Base-by-base conservation (phyloP, 2,797 vertebrate genomes). In the Microhierax caerulescens region DNA sequence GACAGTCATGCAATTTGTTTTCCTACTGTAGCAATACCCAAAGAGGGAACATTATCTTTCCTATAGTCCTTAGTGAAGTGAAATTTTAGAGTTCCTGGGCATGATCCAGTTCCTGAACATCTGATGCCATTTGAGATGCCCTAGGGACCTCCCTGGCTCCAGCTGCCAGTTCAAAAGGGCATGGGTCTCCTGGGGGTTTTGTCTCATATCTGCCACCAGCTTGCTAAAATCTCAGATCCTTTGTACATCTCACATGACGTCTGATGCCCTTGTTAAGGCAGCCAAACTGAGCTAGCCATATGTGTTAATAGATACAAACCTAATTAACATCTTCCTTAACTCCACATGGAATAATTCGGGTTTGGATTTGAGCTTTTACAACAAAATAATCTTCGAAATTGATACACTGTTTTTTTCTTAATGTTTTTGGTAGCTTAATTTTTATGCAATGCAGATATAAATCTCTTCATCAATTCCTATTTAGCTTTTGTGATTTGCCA, bases 71-170 rank as follows among this genome's bases (percentile, higher is more conserved):
- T 48, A 89, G 22, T 27, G 53, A 86, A 93, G 43, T 63, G 85
- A 67, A 93, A 76, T 64, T 70, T 90, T 68, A 84, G 80, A 90
- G 23, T 63, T 92, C 45, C 10, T 78, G 67, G 63, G 76, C 37
- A 86, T 17, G 20, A 41, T 72, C 32, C 34, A 73, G 30, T 82
- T 94, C 25, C 36, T 32, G 84, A 80, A 84, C 0, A 1, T 67
- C 32, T 88, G 47, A 50, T 85, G 69, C 27, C 54, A 70, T 70
- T 82, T 84, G 74, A 92, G 77, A 81, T 77, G 47, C 88, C 45
- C 74, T 27, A 37, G 74, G 51, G 63, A 84, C 59, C 18, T 67
- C 36, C 27, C 47, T 90, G 53, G 37, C 57, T 86, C 47, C 53
- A 86, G 41, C 34, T 90, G 50, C 50, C 41, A 20, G 53, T 69